These are phyloP conservation scores for Speoplatyrhinus poulsoni DNA, from an alignment of 2,113 vertebrate genomes.

Conservation along the genomic window DNA sequence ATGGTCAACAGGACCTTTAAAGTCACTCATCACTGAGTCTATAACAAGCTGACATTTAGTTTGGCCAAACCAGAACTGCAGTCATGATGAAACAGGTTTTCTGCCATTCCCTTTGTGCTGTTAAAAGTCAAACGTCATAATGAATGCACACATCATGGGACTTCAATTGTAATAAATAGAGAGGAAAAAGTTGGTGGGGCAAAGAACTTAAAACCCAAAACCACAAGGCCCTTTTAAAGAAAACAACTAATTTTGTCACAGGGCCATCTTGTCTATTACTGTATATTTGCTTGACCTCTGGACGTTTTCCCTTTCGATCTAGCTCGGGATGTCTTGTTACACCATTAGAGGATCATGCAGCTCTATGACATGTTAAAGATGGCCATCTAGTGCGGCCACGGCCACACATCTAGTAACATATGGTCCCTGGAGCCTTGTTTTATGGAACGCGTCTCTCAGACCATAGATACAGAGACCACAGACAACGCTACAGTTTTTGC, in stretches of 20 bases:
- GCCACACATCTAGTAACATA: conserved; percentile 52
- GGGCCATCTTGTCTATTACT: conserved; percentile 52
- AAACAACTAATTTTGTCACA: conserved; percentile 73
- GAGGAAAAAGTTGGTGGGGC: conserved; percentile 60
- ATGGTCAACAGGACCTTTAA: conserved; percentile 4
- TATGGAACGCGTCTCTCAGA: conserved; percentile 45
- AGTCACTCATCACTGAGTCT: conserved; percentile 28
- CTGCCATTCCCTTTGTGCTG: conserved; percentile 61
- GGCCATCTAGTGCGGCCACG: conserved; percentile 55
- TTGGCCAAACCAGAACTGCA: conserved; percentile 46
- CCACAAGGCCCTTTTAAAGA: conserved; percentile 70
- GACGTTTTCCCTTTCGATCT: conserved; percentile 57
- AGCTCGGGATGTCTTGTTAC: conserved; percentile 58
- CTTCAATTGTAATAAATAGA: conserved; percentile 61
- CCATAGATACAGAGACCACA: conserved; percentile 27
- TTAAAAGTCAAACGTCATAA: conserved; percentile 63
- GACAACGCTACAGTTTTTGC: conserved; percentile 51
- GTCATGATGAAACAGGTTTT: conserved; percentile 56
- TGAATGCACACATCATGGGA: conserved; percentile 49
- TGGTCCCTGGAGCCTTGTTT: conserved; percentile 51
- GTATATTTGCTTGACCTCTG: conserved; percentile 68
- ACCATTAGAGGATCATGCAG: conserved; percentile 41
- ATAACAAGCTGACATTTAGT: conserved; percentile 59
- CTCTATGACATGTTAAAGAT: conserved; percentile 51
- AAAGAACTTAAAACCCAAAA: conserved; percentile 63